phyloP scores from a whole-genome alignment of 2,797 vertebrate species.

The Darevskia mixta region DNA sequence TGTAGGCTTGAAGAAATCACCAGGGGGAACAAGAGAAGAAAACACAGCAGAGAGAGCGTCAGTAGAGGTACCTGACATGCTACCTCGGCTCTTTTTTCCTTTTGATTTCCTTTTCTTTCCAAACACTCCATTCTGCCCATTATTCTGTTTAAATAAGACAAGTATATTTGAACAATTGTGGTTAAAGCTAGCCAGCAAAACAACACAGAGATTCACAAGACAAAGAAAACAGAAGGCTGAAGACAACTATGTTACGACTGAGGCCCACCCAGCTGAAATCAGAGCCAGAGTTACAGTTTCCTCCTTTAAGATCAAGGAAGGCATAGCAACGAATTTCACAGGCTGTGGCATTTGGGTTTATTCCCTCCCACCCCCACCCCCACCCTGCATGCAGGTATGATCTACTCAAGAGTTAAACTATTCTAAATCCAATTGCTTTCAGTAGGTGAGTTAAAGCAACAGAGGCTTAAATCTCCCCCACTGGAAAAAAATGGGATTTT shows the following conservation, averaged over 20 bases:
- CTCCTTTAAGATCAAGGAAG: neutral
- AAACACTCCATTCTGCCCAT: conserved; percentile 25
- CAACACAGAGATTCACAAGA: neutral
- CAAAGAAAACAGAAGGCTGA: conserved; percentile 26
- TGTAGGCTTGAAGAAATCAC: conserved; percentile 85
- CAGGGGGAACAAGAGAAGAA: conserved; percentile 55
- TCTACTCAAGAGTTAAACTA: neutral
- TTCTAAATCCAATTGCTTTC: conserved; percentile 2
- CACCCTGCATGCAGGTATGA: no score
- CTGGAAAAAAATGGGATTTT: neutral
- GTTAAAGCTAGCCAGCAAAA: conserved; percentile 30
- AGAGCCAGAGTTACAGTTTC: neutral
- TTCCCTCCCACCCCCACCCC: neutral
- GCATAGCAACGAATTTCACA: neutral
- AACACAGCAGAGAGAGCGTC: conserved; percentile 65
- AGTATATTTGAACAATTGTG: conserved; percentile 25
- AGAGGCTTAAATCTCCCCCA: neutral
- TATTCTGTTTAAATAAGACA: conserved; percentile 55
- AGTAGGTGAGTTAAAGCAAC: neutral
- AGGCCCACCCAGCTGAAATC: neutral
- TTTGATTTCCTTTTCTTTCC: conserved; percentile 56
- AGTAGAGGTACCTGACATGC: conserved; percentile 29
- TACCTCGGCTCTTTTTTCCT: conserved; percentile 45
- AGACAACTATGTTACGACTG: neutral
- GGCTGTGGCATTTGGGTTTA: neutral